A percentile compares a stretch with the other conserved stretches of the same genome.
Evolutionary conservation across 2,797 vertebrate species (phyloP).

Genomic region (Tinamus major): DNA sequence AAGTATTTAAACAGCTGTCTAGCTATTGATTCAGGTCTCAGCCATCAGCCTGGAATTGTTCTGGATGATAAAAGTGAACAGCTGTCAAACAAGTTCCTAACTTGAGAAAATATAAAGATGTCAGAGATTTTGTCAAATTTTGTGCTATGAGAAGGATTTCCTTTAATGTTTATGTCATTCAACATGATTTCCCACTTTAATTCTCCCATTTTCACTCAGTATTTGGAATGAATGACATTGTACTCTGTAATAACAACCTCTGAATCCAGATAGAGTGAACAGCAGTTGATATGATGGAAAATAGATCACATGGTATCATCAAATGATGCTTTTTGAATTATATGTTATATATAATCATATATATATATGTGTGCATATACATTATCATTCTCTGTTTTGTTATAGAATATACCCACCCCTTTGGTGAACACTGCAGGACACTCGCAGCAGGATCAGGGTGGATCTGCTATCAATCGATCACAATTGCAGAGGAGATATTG

Average conservation of each 20-base stretch:
- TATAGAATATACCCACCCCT: conserved; percentile 66
- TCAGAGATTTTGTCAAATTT: neutral
- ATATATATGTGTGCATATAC: neutral
- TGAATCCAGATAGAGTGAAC: neutral
- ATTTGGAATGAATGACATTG: neutral
- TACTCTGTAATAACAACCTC: neutral
- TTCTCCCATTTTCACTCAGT: neutral
- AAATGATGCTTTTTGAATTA: neutral
- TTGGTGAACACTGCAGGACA: conserved; percentile 51
- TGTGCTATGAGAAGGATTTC: neutral
- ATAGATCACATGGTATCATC: neutral
- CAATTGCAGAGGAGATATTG: conserved; percentile 77
- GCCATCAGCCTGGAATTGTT: neutral
- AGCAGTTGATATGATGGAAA: neutral
- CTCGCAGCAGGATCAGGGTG: conserved; percentile 51
- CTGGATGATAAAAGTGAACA: neutral
- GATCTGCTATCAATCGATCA: conserved; percentile 65
- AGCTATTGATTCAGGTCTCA: neutral
- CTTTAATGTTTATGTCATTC: neutral
- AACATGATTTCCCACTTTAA: neutral
- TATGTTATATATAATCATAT: neutral
- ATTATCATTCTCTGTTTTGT: conserved; percentile 48
- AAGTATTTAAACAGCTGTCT: neutral
- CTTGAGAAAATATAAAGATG: neutral
- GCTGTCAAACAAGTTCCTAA: neutral